These are phyloP conservation scores for Pogonomyrmex barbatus DNA, from an alignment of 1,140 invertebrate species.

Conservation along the genomic window DNA sequence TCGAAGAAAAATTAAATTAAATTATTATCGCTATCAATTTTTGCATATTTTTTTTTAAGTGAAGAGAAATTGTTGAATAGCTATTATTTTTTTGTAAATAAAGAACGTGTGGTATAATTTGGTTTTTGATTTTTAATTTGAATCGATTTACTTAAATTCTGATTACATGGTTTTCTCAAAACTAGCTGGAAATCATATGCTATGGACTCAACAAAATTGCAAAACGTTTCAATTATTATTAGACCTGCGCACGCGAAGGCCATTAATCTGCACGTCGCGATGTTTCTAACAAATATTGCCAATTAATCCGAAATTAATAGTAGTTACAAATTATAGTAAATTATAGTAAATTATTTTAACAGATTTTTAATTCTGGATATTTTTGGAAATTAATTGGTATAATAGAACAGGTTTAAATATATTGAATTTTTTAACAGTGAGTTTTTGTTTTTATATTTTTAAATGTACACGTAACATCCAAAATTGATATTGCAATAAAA, in stretches of 20 bases:
- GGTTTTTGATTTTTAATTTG: not conserved
- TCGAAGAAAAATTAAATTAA: too few relatives aligned
- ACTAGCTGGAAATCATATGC: not conserved
- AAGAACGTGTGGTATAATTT: not conserved
- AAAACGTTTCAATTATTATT: conserved; percentile 36
- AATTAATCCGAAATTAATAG: conserved; percentile 37
- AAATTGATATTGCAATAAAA: not conserved
- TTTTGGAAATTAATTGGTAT: not conserved
- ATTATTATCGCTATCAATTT: too few relatives aligned
- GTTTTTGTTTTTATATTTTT: too few relatives aligned
- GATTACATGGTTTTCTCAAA: not conserved
- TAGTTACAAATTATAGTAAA: conserved; percentile 13
- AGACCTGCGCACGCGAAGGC: conserved; percentile 3
- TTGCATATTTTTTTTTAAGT: not conserved
- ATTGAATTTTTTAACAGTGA: not conserved
- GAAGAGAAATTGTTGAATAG: not conserved
- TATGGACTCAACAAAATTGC: not conserved
- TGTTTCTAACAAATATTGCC: conserved; percentile 42
- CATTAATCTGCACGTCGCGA: conserved; percentile 28
- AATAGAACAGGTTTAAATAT: not conserved
- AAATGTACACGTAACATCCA: not conserved
- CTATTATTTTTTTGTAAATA: not conserved
- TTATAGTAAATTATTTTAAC: not conserved
- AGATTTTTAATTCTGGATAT: not conserved
- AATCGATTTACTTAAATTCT: not conserved